phyloP scores from a whole-genome alignment of 2,113 vertebrate genomes.

The Cnemophilus loriae region DNA sequence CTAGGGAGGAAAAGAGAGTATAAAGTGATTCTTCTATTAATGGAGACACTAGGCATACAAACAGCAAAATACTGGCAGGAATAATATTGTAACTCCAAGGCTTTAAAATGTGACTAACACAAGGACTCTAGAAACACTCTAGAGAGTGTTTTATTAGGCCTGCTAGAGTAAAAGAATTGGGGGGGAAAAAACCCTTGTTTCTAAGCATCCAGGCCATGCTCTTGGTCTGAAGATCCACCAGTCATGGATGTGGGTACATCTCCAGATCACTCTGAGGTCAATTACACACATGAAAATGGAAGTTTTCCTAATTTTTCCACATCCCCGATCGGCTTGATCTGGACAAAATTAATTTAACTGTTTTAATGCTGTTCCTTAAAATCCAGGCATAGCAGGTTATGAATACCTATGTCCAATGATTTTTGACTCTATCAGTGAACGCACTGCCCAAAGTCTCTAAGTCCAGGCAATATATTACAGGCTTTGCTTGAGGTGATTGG shows the following conservation, averaged over 20 bases:
- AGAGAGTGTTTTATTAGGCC: neutral
- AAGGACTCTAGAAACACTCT: neutral
- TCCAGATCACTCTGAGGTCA: neutral
- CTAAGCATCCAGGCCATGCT: neutral
- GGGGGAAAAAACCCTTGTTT: accelerated
- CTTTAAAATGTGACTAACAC: neutral
- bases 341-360: neutral
- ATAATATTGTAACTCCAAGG: neutral
- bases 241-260: neutral
- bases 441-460: neutral
- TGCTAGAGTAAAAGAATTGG: neutral
- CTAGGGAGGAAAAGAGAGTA: constrained; percentile 57
- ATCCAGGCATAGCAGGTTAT: neutral
- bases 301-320: neutral
- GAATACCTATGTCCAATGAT: neutral
- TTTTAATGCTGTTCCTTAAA: neutral
- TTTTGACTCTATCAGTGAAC: neutral
- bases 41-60: neutral
- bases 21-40: neutral
- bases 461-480: neutral
- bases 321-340: neutral
- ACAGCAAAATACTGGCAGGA: neutral
- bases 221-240: neutral
- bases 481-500: neutral
- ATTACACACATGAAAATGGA: neutral